Evolutionary conservation across 2,888 invertebrate species (phyloP), one percentile per base, ranked within the genome.

Genomic region (Octonoba sinensis): DNA sequence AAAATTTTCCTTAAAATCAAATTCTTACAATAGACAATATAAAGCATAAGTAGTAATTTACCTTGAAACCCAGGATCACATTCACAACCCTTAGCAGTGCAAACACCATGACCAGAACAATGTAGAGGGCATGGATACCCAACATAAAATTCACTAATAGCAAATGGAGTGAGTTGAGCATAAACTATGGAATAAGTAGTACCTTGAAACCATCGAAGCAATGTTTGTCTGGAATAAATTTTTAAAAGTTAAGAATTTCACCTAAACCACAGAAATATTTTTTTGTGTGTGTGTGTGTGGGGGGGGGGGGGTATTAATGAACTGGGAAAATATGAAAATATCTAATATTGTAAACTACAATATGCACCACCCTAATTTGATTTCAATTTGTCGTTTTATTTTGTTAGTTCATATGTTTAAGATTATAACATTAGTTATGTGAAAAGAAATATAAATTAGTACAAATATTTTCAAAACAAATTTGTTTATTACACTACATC

Each of bases 91-190:
- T 86, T 86, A 4, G 85, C 71, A 12, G 86, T 84, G 84, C 89
- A 89, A 11, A 86, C 82, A 3, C 89, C 89, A 81, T 88, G 87
- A 36, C 88, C 87, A 64, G 87, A 86, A 84, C 89, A 89, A 82
- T 86, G 86, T 18, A 87, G 82, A 6, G 86, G 84, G 85, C 89
- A 89, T 0, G 88, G 87, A 27, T 87, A 87, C 0, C 89, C 89
- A 56, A 89, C 72, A 62, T 84, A 85, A 20, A 89, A 86, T 84
- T 88, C 87, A 85, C 87, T 87, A 49, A 89, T 85, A n/a, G 88
- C 88, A 86, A 88, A 89, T 76, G 82, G 82, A 0, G 74, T 59
- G 3, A 82, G 51, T 36, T 82, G 71, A 15, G 51, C 76, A 56
- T 66, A 75, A 54, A 71, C 56, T 12, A 59, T 66, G 36, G 62